Conservation (phyloP, 2,797 vertebrate species). For the Lithobates sylvaticus region DNA sequence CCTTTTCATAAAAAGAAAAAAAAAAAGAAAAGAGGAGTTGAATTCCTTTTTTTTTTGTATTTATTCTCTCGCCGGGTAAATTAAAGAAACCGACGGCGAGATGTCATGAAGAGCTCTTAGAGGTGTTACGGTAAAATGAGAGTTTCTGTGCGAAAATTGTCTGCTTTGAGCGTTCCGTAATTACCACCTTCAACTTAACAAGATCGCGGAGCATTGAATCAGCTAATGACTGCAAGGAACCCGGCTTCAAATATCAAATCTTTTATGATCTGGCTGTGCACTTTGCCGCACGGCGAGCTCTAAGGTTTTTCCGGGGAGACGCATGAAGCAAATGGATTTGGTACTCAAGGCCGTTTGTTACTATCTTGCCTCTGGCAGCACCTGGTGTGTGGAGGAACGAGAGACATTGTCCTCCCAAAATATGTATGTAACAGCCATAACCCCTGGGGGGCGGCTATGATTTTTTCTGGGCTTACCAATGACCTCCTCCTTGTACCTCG, state of each 20-base stretch:
- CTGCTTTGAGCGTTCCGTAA: constrained; percentile 24
- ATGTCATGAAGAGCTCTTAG: background rate
- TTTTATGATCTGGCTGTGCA: constrained; percentile 17
- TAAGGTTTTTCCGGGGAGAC: background rate
- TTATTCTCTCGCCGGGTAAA: constrained; percentile 3
- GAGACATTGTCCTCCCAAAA: too few species aligned
- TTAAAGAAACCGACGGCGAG: background rate
- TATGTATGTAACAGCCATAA: too few species aligned
- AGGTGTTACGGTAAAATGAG: background rate
- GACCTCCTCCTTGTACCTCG: too few species aligned
- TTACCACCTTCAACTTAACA: constrained; percentile 45
- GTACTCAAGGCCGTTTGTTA: too few species aligned
- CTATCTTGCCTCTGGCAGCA: too few species aligned
- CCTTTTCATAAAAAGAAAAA: background rate
- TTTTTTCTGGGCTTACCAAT: too few species aligned
- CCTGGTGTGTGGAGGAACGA: too few species aligned
- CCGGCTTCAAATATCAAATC: background rate
- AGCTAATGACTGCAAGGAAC: constrained; percentile 25
- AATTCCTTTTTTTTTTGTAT: background rate
- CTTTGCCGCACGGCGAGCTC: constrained; percentile 2
- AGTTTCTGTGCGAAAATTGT: constrained; percentile 10
- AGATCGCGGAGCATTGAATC: constrained; percentile 32
- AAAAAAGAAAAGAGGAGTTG: too few species aligned
- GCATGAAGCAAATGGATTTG: background rate
- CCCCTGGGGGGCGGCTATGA: too few species aligned